A percentile compares a stretch with the other conserved stretches of the same genome.
Evolutionary conservation across 35 echinoderm and acorn worm species (phyloP).

Genomic region (Apostichopus japonicus): DNA sequence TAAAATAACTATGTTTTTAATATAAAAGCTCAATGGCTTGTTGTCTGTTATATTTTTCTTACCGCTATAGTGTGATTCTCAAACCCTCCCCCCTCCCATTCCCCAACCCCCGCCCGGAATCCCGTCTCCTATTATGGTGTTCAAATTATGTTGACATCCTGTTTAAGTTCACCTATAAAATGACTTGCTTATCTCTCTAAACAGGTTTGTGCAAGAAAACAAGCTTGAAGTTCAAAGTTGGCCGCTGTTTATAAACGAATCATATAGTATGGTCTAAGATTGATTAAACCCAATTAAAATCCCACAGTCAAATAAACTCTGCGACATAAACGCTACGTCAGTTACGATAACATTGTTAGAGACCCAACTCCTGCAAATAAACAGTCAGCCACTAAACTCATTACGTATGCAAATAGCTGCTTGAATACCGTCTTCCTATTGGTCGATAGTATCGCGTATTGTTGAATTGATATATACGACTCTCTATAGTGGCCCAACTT

Average conservation of each 20-base stretch:
- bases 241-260: background rate
- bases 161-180: background rate
- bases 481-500: background rate
- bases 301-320: background rate
- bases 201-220: background rate
- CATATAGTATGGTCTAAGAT: background rate
- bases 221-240: conserved; percentile 31
- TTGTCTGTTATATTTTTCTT: no score
- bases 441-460: background rate
- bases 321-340: background rate
- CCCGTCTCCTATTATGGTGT: background rate
- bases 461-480: background rate
- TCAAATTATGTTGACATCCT: background rate
- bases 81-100: background rate
- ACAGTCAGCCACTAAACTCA: background rate
- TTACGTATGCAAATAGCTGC: background rate
- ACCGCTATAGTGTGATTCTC: background rate
- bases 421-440: background rate
- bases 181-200: background rate
- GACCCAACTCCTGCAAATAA: no score
- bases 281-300: background rate
- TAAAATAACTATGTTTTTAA: no score
- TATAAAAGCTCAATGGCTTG: no score
- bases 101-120: background rate
- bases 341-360: background rate